phyloP scores from a whole-genome alignment of 2,113 vertebrate genomes.

The Lamprologus lemairii region DNA sequence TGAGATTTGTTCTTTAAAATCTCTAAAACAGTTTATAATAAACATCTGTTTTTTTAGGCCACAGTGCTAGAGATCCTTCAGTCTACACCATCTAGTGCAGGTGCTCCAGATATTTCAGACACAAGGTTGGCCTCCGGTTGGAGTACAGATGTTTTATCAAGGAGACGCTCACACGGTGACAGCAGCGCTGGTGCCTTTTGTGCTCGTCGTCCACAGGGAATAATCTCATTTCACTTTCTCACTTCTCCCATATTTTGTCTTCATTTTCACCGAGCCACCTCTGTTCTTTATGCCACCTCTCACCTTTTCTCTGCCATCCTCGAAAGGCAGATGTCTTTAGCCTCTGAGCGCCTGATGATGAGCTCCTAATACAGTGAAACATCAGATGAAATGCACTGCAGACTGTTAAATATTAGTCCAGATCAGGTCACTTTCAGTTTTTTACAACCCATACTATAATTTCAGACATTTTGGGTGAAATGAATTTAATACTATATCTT shows the following conservation, averaged over 20 bases:
- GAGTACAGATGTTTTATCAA: not conserved
- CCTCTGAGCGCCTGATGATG: not conserved
- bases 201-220: not conserved
- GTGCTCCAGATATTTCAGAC: conserved; percentile 2
- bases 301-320: not conserved
- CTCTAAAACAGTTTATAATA: not conserved
- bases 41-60: not conserved
- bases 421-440: not conserved
- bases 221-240: not conserved
- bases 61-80: not conserved
- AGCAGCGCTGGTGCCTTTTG: not conserved
- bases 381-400: not conserved
- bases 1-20: not conserved
- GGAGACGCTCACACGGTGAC: not conserved
- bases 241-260: not conserved
- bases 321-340: not conserved
- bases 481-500: not conserved
- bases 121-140: not conserved
- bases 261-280: conserved; percentile 2
- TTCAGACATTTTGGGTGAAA: not conserved
- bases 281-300: not conserved
- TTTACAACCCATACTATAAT: not conserved
- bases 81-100: not conserved
- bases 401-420: not conserved
- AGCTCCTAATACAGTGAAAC: not conserved